Base-by-base conservation (phyloP, 2,797 vertebrate species). In the Eleutherodactylus coqui region DNA sequence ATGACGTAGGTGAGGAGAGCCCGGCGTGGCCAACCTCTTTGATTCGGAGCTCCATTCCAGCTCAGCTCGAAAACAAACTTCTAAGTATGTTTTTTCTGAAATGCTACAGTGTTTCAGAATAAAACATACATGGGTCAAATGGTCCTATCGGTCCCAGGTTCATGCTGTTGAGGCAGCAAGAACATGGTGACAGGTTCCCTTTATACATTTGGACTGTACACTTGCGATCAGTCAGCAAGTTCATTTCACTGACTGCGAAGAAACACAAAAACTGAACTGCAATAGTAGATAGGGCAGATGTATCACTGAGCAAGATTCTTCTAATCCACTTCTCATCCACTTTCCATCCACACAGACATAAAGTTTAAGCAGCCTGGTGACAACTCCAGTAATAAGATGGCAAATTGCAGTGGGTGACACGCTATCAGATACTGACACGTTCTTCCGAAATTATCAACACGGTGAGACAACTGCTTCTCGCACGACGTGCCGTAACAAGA, bases 401-500 rank as follows among this genome's bases (percentile, higher is more conserved):
- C 38, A 43, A 58, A n/a, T 49, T 32, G 36, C 75, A 49, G 81
- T 38, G 70, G 80, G 49, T 83, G 73, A 83, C 81, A 80, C 21
- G 8, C 69, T 60, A 79, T 87, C 85, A 73, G 81, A 79, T 75
- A 51, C 38, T 86, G 53, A 86, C 78, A 86, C 84, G 79, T 86
- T 75, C 77, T 60, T 29, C 53, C 69, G 17, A 80, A 86, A 80
- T 85, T 85, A 85, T 73, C 84, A 76, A 62, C 64, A 86, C 43
- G 53, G 79, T 55, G 55, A 82, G 70, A 69, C 58, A 86, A 43
- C 55, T 76, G 34, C 45, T 51, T 75, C 21, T 51, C 36, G 51
- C 55, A 82, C n/a, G 75, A 82, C 45, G 70, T 62, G 55, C 67
- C 55, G 62, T 34, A 64, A 82, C 70, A 51, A 75, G 32, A 24